phyloP scores from a whole-genome alignment of 2,797 vertebrate species.

The Myotis daubentonii region DNA sequence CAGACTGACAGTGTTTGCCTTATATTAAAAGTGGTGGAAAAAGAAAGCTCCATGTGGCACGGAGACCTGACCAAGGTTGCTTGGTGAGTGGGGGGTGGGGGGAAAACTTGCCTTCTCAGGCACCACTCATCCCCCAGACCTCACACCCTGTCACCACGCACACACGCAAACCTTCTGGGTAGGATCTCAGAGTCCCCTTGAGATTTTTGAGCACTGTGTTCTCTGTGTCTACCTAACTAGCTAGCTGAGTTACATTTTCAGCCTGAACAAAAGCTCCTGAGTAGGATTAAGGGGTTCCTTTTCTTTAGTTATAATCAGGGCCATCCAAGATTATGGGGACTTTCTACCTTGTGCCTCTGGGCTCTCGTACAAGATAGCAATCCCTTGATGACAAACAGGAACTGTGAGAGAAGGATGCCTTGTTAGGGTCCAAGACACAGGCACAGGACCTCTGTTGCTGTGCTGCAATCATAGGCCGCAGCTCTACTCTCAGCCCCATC shows the following conservation, averaged over 20 bases:
- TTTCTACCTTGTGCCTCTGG: neutral
- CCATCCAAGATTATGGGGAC: neutral
- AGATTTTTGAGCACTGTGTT: neutral
- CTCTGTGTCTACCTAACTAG: neutral
- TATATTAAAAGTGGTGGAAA: conserved; percentile 56
- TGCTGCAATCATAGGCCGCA: neutral
- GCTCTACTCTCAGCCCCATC: no score
- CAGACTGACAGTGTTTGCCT: conserved; percentile 59
- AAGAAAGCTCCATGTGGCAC: neutral
- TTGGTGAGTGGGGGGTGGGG: neutral
- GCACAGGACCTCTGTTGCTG: neutral
- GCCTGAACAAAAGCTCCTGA: neutral
- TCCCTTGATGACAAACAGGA: neutral
- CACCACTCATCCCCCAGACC: neutral
- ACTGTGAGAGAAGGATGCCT: neutral
- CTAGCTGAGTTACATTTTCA: neutral
- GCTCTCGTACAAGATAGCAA: neutral
- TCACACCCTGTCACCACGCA: neutral
- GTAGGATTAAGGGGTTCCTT: neutral
- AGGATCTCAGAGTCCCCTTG: neutral
- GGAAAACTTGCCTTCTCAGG: neutral
- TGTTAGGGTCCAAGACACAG: neutral
- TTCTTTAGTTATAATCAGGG: neutral
- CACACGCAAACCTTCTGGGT: neutral
- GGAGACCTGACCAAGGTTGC: neutral